Evolutionary conservation across 2,113 vertebrate genomes (phyloP).

Genomic region (Pterophyllum scalare): DNA sequence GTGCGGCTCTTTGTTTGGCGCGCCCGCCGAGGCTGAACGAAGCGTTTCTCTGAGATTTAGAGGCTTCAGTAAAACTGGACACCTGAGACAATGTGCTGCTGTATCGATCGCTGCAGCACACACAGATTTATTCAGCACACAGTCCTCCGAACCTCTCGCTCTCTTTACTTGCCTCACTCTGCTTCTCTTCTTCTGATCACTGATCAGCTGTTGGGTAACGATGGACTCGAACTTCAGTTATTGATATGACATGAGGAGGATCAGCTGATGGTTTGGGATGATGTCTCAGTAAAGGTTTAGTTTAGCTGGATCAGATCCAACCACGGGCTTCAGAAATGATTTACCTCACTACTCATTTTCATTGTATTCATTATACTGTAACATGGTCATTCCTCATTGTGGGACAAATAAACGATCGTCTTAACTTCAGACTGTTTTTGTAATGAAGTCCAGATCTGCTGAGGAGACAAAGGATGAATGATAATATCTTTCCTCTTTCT

Average conservation of each 20-base stretch:
- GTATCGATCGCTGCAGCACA: no score
- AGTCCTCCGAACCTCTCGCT: constrained; percentile 1
- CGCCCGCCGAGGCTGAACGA: not conserved
- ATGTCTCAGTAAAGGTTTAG: not conserved
- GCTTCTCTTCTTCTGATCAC: not conserved
- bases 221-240: no score
- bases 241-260: no score
- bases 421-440: no score
- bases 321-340: no score
- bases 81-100: not conserved
- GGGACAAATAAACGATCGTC: not conserved
- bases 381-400: not conserved
- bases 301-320: not conserved
- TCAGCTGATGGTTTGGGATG: not conserved
- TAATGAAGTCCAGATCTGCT: not conserved
- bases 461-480: not conserved
- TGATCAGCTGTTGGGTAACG: not conserved
- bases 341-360: no score
- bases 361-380: not conserved
- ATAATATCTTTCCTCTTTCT: not conserved
- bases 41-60: no score
- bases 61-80: not conserved
- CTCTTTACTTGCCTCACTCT: not conserved
- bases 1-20: not conserved
- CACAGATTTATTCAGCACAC: constrained; percentile 8